Evolutionary conservation across 2,797 vertebrate genomes (phyloP), one percentile per base, ranked within the genome.

Genomic region (Galago senegalensis): DNA sequence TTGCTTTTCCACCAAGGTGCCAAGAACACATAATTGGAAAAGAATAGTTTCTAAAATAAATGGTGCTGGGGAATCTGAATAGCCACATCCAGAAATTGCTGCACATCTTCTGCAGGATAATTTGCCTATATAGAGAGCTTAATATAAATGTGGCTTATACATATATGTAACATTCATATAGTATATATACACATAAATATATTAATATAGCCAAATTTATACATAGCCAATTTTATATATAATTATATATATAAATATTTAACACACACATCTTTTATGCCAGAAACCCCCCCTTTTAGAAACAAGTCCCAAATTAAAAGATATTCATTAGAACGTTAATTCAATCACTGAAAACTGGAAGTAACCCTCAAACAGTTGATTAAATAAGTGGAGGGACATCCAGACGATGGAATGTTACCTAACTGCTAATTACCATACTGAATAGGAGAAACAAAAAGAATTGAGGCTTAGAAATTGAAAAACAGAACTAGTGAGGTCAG

Each of bases 301-400:
- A 73, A 87, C 53, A 94, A 86, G 75, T 83, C 27, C 27, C 61
- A 86, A 91, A 60, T n/a, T 27, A 93, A 91, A 86, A 29, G 56
- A 43, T 37, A 77, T 53, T 91, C 43, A 79, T 53, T 61, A 3
- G 5, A 82, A n/a, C 81, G 14, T 77, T 73, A 75, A 56, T 46
- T 43, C 34, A 43, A 70, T 87, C 89, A 88, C 9, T 67, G 20
- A 93, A 92, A 96, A 65, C 49, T 82, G 37, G 63, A 89, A 89
- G 61, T 79, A 91, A 69, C 84, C 80, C 11, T 34, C 43, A 77
- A 72, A n/a, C 14, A 67, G 49, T 72, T 70, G 63, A 73, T 73
- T 25, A 27, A 67, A 34, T 81, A 86, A 61, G 21, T 70, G 34
- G 53, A 70, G 49, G n/a, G 16, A 76, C 7, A 5, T 23, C 67